Percentiles rank a stretch among this genome's conserved stretches.
These are phyloP conservation scores for Drosophila lutescens DNA, from an alignment of 2,888 invertebrate genomes.

Conservation along the genomic window DNA sequence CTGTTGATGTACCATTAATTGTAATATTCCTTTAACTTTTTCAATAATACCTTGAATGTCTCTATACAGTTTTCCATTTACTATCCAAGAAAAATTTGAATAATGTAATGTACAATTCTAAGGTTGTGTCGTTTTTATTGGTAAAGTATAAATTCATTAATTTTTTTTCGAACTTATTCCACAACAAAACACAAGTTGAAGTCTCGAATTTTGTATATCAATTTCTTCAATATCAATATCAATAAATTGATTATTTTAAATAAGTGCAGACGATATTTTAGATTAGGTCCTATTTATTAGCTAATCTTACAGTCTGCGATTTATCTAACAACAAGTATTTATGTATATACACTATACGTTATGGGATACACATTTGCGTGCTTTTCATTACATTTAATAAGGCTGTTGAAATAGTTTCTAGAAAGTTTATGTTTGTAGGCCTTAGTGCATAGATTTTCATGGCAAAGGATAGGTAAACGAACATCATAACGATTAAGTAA, in stretches of 20 bases:
- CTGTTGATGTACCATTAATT: background rate
- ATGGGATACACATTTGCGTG: constrained; percentile 33
- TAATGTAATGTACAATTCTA: background rate
- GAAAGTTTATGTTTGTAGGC: constrained; percentile 29
- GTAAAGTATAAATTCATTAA: constrained; percentile 20
- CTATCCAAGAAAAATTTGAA: background rate
- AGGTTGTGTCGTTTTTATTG: constrained; percentile 14
- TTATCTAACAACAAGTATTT: constrained; percentile 37
- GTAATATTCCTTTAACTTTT: no score
- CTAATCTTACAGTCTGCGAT: constrained; percentile 51
- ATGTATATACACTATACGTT: constrained; percentile 22
- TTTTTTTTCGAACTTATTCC: constrained; percentile 3
- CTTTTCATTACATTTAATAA: constrained; percentile 61
- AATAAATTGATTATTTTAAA: constrained; percentile 22
- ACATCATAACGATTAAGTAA: constrained; percentile 21
- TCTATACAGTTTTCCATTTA: background rate
- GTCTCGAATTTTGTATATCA: constrained; percentile 3
- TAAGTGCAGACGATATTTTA: constrained; percentile 17
- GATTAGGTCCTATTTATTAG: constrained; percentile 24
- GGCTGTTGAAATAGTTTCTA: constrained; percentile 51
- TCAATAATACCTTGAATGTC: no score
- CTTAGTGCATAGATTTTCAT: constrained; percentile 10
- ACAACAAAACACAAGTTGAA: constrained; percentile 21
- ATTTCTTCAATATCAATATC: background rate
- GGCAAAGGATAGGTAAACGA: constrained; percentile 21